Percentiles rank a stretch among this genome's conserved stretches.
Conservation (phyloP, 2,888 invertebrate species). For the Campopleginae sp. region DNA sequence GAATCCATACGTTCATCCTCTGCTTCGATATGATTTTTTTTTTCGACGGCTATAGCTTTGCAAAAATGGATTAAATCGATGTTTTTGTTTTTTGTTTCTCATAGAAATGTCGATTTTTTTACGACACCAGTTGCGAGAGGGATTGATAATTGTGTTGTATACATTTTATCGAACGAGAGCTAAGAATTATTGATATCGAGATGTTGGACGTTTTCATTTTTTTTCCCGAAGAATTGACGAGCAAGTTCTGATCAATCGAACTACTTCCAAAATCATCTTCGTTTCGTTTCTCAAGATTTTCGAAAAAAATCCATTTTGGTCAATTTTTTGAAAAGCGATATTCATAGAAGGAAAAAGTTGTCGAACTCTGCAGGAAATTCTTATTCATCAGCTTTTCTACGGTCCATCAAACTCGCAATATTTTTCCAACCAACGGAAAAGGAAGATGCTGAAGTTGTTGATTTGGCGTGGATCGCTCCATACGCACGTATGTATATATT, state of each 20-base stretch:
- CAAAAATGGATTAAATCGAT: background rate
- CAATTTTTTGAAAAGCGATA: background rate
- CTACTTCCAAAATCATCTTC: background rate
- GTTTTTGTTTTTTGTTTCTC: background rate
- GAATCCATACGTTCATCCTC: background rate
- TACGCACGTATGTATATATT: constrained; percentile 13
- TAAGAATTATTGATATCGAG: background rate
- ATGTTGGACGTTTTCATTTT: background rate
- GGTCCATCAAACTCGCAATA: background rate
- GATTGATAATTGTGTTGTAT: too few relatives aligned
- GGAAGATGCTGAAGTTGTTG: background rate
- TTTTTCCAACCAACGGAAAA: background rate
- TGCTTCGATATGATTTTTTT: background rate
- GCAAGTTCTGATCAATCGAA: too few relatives aligned
- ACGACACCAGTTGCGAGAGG: background rate
- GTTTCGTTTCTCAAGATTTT: background rate
- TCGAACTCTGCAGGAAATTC: background rate
- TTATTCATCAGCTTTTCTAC: background rate
- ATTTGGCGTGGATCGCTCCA: background rate
- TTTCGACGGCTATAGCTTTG: background rate
- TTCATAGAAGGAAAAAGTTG: background rate
- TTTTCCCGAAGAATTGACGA: background rate
- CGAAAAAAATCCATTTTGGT: background rate
- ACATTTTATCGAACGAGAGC: too few relatives aligned
- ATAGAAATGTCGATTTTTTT: background rate